Evolutionary conservation across 2,797 vertebrate species (phyloP).

Genomic region (Lithobates sylvaticus): DNA sequence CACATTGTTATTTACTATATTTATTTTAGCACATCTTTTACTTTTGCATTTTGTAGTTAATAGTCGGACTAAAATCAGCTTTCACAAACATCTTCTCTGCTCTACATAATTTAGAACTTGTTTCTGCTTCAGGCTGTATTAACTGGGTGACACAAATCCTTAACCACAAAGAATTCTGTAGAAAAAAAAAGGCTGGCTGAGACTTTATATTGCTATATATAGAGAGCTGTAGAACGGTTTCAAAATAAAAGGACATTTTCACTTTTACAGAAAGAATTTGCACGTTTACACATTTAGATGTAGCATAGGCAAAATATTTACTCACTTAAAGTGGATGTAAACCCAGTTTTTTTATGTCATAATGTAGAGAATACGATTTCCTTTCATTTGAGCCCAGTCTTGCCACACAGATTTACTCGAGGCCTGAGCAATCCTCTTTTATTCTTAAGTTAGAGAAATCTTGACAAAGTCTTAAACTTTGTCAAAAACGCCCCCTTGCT

Average conservation of each 20-base stretch:
- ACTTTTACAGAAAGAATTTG: not conserved
- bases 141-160: slow-evolving; percentile 14
- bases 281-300: not conserved
- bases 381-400: too few relatives aligned
- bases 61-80: not conserved
- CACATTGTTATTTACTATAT: not conserved
- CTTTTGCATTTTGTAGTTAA: not conserved
- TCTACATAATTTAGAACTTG: slow-evolving; percentile 11
- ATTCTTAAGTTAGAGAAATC: too few relatives aligned
- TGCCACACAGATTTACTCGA: too few relatives aligned
- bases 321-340: too few relatives aligned
- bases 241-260: too few relatives aligned
- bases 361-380: too few relatives aligned
- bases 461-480: too few relatives aligned
- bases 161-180: not conserved
- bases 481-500: too few relatives aligned
- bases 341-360: too few relatives aligned
- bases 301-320: not conserved
- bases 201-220: not conserved
- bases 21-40: not conserved
- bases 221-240: not conserved
- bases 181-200: not conserved
- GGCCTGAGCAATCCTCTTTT: too few relatives aligned
- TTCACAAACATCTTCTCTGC: not conserved
- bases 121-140: slow-evolving; percentile 3